Evolutionary conservation across 2,113 vertebrate genomes (phyloP), one percentile per base, ranked within the genome.

Genomic region (Caranx melampygus): DNA sequence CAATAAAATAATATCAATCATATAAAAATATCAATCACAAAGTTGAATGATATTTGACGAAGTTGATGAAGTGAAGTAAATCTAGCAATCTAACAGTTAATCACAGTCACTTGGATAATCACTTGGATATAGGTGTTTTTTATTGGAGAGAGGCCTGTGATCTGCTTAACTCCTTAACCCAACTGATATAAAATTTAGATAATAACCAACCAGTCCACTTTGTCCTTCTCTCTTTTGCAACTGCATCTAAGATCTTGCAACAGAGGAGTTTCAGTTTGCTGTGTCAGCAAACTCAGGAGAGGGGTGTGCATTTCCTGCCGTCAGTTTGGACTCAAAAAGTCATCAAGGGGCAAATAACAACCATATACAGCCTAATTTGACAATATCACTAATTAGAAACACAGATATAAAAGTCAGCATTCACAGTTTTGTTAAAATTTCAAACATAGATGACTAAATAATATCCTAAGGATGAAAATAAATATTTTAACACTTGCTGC

Each of bases 221-320:
- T 75, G 64, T 78, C 73, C 80, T 82, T 20, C 72, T 86, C 72
- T 86, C 66, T 92, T 92, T 89, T 92, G 91, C 87, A 92, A 93
- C 80, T 35, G 59, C 76, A 78, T 61, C 51, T 58, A 90, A 59
- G 2, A 9, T 89, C 73, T 94, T 94, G 93, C 91, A 81, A 93
- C 82, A 93, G 78, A 81, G 81, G 69, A 84, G 84, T 90, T 90
- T 84, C 79, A 81, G 81, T 83, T 87, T 70, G 88, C 86, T 70
- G 75, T 52, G 78, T 94, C 93, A 94, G 92, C 94, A 93, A 83
- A 90, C 49, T 81, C 40, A 76, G 57, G 13, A 72, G 71, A 59
- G 68, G 59, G 72, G 34, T 81, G 81, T 78, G 59, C 70, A 72
- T 84, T 91, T 90, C 82, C 91, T 86, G 80, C 51, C 21, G 13